These are phyloP conservation scores for Baccha elongata DNA, from an alignment of 2,888 invertebrate species.

Conservation along the genomic window DNA sequence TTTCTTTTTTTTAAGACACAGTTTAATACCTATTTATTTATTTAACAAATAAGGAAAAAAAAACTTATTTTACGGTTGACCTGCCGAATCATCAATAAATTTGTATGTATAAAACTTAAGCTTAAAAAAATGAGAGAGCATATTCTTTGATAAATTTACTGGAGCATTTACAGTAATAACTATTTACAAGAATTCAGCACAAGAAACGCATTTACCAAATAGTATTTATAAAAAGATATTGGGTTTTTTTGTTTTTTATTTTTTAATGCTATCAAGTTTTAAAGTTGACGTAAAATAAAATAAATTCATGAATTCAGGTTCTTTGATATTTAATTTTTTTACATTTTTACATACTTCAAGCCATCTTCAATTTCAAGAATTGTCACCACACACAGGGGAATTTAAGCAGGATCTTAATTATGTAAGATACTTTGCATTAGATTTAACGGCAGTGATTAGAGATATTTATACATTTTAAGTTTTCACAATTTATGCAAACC, in stretches of 20 bases:
- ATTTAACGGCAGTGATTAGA: constrained; percentile 51
- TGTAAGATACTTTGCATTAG: constrained; percentile 31
- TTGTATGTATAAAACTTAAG: background rate
- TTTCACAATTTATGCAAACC: background rate
- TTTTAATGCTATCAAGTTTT: background rate
- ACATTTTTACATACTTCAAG: constrained; percentile 5
- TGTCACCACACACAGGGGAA: constrained; percentile 4
- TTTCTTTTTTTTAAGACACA: background rate
- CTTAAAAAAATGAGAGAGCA: background rate
- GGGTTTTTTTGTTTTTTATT: background rate
- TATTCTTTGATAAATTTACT: constrained; percentile 9
- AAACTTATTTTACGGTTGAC: background rate
- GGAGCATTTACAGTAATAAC: background rate
- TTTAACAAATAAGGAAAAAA: background rate
- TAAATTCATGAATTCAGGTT: too few species aligned
- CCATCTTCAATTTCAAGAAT: background rate
- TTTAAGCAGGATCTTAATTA: constrained; percentile 1
- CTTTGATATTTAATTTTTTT: background rate
- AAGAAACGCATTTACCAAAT: background rate
- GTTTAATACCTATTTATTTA: background rate
- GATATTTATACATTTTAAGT: constrained; percentile 6
- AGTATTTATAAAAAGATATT: background rate
- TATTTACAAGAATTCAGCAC: constrained; percentile 37
- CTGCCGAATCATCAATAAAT: background rate
- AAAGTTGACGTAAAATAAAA: too few species aligned